Conservation (phyloP, 2,797 vertebrate genomes). For the Brachyalestes nurse region DNA sequence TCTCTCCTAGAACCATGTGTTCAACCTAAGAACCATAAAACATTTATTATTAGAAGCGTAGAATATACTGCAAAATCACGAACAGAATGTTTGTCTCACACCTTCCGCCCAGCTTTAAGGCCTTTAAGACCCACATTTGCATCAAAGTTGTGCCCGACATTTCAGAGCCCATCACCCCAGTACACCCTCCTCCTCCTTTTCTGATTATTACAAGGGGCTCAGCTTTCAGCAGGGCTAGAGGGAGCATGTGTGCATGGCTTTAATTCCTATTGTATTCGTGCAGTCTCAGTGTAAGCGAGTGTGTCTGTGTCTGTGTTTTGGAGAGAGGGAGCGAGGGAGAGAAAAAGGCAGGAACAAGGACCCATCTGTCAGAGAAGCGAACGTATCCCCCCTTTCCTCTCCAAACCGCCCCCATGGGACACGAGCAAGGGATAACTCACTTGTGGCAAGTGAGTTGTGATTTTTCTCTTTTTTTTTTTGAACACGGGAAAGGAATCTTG, state of each 20-base stretch:
- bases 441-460: conserved; percentile 74
- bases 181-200: conserved; percentile 73
- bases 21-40: background rate
- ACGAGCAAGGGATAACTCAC: conserved; percentile 77
- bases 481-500: conserved; percentile 42
- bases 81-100: conserved; percentile 15
- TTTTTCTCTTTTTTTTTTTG: conserved; percentile 34
- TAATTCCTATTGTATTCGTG: conserved; percentile 83
- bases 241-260: conserved; percentile 80
- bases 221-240: conserved; percentile 77
- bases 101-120: conserved; percentile 26
- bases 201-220: conserved; percentile 78
- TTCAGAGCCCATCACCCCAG: conserved; percentile 62
- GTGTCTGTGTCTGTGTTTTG: conserved; percentile 73
- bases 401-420: conserved; percentile 73
- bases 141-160: conserved; percentile 53
- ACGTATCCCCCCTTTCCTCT: conserved; percentile 77
- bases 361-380: conserved; percentile 83
- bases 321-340: conserved; percentile 73
- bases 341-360: conserved; percentile 76
- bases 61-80: background rate
- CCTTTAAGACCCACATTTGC: conserved; percentile 48
- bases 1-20: background rate
- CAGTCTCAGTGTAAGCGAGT: conserved; percentile 77
- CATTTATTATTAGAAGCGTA: background rate